phyloP scores from a whole-genome alignment of 2,888 invertebrate genomes.

The Apodemia mormo region DNA sequence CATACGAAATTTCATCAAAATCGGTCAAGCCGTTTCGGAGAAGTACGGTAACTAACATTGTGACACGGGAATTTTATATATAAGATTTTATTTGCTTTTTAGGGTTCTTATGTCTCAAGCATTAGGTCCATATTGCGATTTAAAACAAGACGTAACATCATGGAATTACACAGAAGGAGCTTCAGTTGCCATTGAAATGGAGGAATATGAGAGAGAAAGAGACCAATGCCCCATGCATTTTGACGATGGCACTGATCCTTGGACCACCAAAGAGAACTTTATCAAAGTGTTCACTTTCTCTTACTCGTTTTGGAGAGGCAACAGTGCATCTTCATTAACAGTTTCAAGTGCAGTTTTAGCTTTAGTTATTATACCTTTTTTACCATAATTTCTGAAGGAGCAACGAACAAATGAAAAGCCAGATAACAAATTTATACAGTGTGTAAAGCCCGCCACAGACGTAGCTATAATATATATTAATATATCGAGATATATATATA shows the following conservation, averaged over 20 bases:
- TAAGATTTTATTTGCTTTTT: conserved; percentile 37
- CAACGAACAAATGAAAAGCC: background rate
- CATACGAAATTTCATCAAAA: too few relatives aligned
- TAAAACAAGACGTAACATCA: conserved; percentile 94
- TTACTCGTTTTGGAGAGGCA: conserved; percentile 65
- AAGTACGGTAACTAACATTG: too few relatives aligned
- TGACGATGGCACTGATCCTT: conserved; percentile 95
- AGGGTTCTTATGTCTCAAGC: conserved; percentile 88
- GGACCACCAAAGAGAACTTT: conserved; percentile 86
- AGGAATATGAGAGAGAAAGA: conserved; percentile 95
- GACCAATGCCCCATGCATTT: conserved; percentile 99
- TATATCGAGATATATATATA: too few relatives aligned
- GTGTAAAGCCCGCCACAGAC: too few relatives aligned
- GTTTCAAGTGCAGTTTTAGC: conserved; percentile 47
- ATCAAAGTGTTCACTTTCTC: conserved; percentile 84
- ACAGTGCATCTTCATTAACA: conserved; percentile 44
- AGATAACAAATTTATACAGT: background rate
- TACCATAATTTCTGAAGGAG: conserved; percentile 28
- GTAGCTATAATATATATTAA: too few relatives aligned
- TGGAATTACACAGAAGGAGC: conserved; percentile 95
- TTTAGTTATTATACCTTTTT: conserved; percentile 42
- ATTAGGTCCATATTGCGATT: conserved; percentile 94
- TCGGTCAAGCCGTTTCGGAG: too few relatives aligned
- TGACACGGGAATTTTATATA: too few relatives aligned
- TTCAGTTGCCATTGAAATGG: conserved; percentile 94